Evolutionary conservation across 2,113 vertebrate species (phyloP).

Genomic region (Lathamus discolor): DNA sequence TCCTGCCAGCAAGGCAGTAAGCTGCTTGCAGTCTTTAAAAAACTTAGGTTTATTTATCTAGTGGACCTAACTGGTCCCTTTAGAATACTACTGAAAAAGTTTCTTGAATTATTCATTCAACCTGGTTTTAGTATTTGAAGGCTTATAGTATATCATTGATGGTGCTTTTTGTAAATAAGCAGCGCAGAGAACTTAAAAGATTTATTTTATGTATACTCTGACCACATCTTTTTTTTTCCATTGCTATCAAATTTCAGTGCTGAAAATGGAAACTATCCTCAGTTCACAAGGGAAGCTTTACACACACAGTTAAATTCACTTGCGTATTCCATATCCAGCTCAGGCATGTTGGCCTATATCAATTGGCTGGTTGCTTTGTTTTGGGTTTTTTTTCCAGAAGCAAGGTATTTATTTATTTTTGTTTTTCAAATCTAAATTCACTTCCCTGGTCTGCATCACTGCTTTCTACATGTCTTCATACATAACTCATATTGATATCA

Average conservation of each 20-base stretch:
- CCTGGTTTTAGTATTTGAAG: slow-evolving; percentile 8
- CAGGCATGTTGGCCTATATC: background rate
- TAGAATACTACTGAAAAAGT: background rate
- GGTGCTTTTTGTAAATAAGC: background rate
- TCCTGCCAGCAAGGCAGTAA: background rate
- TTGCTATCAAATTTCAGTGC: background rate
- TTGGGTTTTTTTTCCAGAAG: background rate
- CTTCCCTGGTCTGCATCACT: background rate
- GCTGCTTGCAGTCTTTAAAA: background rate
- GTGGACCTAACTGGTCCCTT: background rate
- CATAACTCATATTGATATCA: background rate
- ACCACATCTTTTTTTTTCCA: background rate
- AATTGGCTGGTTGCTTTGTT: background rate
- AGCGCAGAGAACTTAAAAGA: background rate
- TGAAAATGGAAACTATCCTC: background rate
- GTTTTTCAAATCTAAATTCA: background rate
- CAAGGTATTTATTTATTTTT: background rate
- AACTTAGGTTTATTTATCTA: background rate
- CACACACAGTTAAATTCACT: background rate
- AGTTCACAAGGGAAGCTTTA: background rate
- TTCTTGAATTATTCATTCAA: slow-evolving; percentile 41
- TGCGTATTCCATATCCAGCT: background rate
- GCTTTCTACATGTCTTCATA: background rate
- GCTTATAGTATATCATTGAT: background rate
- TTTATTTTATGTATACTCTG: slow-evolving; percentile 5